Evolutionary conservation across 2,888 invertebrate species (phyloP).

Genomic region (Gisinianus flammeolus): DNA sequence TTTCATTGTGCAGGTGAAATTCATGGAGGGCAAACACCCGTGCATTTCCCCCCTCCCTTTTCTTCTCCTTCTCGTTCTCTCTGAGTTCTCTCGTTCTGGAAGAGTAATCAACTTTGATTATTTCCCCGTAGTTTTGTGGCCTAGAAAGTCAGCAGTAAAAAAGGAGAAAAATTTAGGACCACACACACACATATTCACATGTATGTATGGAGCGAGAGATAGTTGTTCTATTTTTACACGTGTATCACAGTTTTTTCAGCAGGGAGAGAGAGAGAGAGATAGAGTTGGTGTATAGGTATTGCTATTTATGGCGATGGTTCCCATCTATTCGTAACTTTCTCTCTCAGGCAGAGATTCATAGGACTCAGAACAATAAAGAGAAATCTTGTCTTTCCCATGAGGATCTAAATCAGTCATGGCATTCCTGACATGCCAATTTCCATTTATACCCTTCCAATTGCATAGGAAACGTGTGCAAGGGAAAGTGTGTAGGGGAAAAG

Average conservation of each 20-base stretch:
- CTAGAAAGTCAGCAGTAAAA: constrained; percentile 10
- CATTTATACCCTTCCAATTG: constrained; percentile 1
- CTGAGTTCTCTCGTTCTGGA: not conserved
- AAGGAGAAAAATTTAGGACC: not conserved
- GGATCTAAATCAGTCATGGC: constrained; percentile 13
- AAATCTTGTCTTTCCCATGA: constrained; percentile 30
- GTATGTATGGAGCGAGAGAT: not conserved
- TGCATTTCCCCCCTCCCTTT: not conserved
- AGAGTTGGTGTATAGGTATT: not conserved
- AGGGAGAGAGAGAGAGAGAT: too few species aligned
- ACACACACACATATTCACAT: not conserved
- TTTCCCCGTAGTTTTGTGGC: not conserved
- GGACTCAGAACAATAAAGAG: constrained; percentile 15
- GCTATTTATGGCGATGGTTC: not conserved
- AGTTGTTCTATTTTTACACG: too few species aligned
- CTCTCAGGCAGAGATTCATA: not conserved
- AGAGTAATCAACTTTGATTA: constrained; percentile 31
- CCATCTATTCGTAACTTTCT: constrained; percentile 6
- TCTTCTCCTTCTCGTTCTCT: not conserved
- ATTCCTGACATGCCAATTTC: constrained; percentile 28
- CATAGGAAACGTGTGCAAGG: not conserved
- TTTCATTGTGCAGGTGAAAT: not conserved
- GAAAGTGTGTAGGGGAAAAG: not conserved
- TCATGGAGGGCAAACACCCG: not conserved
- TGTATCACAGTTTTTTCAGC: too few species aligned